These are phyloP conservation scores for Caranx melampygus DNA, from an alignment of 2,113 vertebrate genomes.

Conservation along the genomic window DNA sequence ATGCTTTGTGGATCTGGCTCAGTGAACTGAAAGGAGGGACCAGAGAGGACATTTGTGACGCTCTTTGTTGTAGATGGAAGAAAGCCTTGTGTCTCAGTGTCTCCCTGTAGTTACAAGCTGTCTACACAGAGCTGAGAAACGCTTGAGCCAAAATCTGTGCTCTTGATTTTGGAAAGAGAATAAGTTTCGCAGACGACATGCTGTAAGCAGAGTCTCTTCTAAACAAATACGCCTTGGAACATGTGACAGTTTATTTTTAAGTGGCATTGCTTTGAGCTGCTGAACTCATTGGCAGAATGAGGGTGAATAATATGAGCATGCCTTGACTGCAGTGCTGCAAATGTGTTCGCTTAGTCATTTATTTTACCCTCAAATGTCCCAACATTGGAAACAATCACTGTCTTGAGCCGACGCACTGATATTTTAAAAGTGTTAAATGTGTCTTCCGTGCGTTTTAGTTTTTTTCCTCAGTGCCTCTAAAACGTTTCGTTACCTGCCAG, in stretches of 20 bases:
- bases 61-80: not conserved
- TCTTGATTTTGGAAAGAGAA: constrained; percentile 10
- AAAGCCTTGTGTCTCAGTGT: not conserved
- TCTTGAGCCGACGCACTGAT: not conserved
- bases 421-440: not conserved
- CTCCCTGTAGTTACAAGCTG: not conserved
- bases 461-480: not conserved
- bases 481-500: not conserved
- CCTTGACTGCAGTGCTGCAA: constrained; percentile 38
- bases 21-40: constrained; percentile 14
- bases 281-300: constrained; percentile 62
- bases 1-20: constrained; percentile 6
- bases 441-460: not conserved
- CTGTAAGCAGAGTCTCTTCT: constrained; percentile 41
- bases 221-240: constrained; percentile 44
- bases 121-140: not conserved
- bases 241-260: constrained; percentile 73
- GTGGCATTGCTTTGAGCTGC: constrained; percentile 42
- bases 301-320: constrained; percentile 47
- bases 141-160: not conserved
- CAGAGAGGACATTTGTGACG: constrained; percentile 27
- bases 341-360: constrained; percentile 10
- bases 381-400: not conserved
- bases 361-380: not conserved
- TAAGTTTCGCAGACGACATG: constrained; percentile 32